Conservation (phyloP, 2,888 invertebrate genomes). For the Lymantria dispar region DNA sequence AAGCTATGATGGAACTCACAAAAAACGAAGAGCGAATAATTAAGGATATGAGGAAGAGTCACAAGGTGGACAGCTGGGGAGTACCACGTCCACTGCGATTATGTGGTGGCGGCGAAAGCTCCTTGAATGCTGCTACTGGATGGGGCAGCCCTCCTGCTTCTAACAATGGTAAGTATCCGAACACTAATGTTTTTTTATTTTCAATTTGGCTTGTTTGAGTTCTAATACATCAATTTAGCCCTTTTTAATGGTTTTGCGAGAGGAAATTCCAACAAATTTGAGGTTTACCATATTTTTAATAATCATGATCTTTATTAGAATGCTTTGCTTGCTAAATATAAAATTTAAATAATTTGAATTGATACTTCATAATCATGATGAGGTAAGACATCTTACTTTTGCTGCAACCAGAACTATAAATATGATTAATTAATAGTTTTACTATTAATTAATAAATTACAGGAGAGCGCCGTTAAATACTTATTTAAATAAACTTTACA, state of each 20-base stretch:
- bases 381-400: conserved; percentile 1
- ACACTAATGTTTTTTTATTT: neutral
- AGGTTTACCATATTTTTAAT: neutral
- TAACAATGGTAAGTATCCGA: conserved; percentile 62
- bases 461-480: too few species aligned
- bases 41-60: conserved; percentile 45
- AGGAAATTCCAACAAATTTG: neutral
- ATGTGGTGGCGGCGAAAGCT: conserved; percentile 91
- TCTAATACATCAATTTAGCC: neutral
- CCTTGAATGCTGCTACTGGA: conserved; percentile 88
- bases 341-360: neutral
- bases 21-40: conserved; percentile 56
- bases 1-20: conserved; percentile 69
- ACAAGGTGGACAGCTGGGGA: conserved; percentile 79
- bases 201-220: neutral
- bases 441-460: too few species aligned
- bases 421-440: too few species aligned
- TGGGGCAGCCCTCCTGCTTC: conserved; percentile 90
- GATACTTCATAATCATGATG: neutral
- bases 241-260: neutral
- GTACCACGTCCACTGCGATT: conserved; percentile 84
- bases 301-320: neutral
- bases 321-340: neutral
- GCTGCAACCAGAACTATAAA: neutral
- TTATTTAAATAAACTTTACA: too few species aligned